Conservation (phyloP, 2,888 invertebrate genomes). For the Drosophila pseudotakahashii region DNA sequence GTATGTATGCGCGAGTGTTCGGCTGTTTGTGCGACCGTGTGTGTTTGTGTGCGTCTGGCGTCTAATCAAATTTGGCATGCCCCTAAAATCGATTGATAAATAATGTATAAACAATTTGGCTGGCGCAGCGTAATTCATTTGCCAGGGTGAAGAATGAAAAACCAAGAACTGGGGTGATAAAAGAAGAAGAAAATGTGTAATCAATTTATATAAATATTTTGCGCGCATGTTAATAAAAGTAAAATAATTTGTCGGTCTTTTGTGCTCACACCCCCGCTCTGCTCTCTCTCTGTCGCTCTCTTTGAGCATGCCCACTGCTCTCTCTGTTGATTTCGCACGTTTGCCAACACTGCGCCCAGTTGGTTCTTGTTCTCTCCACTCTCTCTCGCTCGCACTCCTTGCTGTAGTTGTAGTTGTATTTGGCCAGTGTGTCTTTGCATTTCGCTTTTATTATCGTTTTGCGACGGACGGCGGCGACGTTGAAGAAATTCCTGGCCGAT, state of each 20-base stretch:
- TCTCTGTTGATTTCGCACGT: constrained; percentile 19
- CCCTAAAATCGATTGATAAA: constrained; percentile 56
- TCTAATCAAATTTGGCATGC: constrained; percentile 59
- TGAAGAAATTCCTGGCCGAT: constrained; percentile 78
- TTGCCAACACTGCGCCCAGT: constrained; percentile 45
- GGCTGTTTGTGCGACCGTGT: constrained; percentile 10
- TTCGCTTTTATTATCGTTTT: constrained; percentile 73
- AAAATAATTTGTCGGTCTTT: constrained; percentile 30
- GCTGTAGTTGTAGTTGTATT: constrained; percentile 46
- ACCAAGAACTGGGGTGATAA: background rate
- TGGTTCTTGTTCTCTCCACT: constrained; percentile 55
- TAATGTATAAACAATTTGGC: constrained; percentile 56
- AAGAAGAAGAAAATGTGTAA: constrained; percentile 23
- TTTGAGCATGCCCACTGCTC: constrained; percentile 60
- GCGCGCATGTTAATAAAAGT: constrained; percentile 40
- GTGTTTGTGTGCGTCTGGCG: constrained; percentile 33
- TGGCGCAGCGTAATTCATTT: constrained; percentile 41
- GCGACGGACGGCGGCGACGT: constrained; percentile 73
- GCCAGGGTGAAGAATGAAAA: constrained; percentile 5
- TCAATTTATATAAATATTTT: constrained; percentile 42
- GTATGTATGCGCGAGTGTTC: constrained; percentile 16
- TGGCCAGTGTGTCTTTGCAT: constrained; percentile 65
- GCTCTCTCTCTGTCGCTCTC: constrained; percentile 34
- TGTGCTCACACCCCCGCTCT: constrained; percentile 10
- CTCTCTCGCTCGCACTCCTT: constrained; percentile 10